These are phyloP conservation scores for Copidosoma aretas DNA, from an alignment of 2,888 invertebrate genomes.

Conservation along the genomic window DNA sequence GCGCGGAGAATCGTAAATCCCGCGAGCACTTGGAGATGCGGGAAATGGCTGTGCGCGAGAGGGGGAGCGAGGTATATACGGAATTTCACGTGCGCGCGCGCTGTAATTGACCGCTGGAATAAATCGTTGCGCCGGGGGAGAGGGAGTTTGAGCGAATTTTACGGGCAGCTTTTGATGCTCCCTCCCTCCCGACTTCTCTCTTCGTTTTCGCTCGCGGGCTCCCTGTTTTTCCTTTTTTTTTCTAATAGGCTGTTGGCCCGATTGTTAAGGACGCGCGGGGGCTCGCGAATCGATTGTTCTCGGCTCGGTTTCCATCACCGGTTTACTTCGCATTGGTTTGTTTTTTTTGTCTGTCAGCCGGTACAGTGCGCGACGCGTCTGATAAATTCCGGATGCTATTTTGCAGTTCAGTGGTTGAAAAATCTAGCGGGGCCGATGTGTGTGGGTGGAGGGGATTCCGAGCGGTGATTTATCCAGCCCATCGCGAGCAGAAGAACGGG, in stretches of 20 bases:
- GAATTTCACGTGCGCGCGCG: slow-evolving; percentile 13
- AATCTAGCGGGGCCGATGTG: too few species aligned
- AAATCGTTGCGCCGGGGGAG: slow-evolving; percentile 1
- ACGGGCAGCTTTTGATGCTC: background rate
- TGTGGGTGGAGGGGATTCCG: too few species aligned
- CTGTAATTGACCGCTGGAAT: slow-evolving; percentile 30
- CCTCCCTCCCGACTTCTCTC: background rate
- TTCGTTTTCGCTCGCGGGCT: too few species aligned
- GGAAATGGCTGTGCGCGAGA: background rate
- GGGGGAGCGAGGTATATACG: slow-evolving; percentile 13
- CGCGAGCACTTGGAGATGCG: slow-evolving; percentile 5
- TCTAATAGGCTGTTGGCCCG: background rate
- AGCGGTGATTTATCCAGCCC: too few species aligned
- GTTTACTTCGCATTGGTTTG: background rate
- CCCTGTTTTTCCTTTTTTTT: too few species aligned
- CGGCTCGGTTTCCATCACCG: background rate
- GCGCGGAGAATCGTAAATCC: slow-evolving; percentile 31
- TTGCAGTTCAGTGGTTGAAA: too few species aligned
- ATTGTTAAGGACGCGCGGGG: background rate
- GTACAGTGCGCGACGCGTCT: too few species aligned
- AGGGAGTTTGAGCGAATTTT: background rate
- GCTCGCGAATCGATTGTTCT: background rate
- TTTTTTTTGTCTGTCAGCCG: background rate
- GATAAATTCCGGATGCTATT: too few species aligned
- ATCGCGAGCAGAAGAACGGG: too few species aligned